Percentiles rank a stretch among this genome's conserved stretches.
These are phyloP conservation scores for Xanthia togata DNA, from an alignment of 2,888 invertebrate species.

Conservation along the genomic window DNA sequence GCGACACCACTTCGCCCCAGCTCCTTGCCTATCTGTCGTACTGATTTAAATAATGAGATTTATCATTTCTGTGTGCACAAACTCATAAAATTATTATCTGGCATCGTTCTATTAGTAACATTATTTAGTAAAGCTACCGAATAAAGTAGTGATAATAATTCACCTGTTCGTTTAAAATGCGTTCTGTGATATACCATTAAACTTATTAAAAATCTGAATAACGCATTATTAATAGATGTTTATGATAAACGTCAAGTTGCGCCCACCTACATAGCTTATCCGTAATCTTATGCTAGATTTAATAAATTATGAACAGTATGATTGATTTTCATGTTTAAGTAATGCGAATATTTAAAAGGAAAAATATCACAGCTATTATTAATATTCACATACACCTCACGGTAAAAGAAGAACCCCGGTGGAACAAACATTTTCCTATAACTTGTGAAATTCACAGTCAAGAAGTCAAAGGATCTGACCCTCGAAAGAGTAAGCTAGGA, in stretches of 20 bases:
- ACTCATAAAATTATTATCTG: constrained; percentile 80
- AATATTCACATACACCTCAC: neutral
- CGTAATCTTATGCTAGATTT: constrained; percentile 62
- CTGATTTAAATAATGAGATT: constrained; percentile 84
- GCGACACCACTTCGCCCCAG: constrained; percentile 67
- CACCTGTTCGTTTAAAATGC: constrained; percentile 78
- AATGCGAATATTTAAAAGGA: constrained; percentile 50
- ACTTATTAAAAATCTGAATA: constrained; percentile 77
- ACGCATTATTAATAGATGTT: constrained; percentile 81
- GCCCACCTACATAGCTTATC: constrained; percentile 76
- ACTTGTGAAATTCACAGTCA: neutral
- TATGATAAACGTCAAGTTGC: constrained; percentile 75
- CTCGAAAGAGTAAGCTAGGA: neutral
- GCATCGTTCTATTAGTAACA: constrained; percentile 81
- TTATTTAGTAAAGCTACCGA: constrained; percentile 82
- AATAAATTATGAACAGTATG: constrained; percentile 62
- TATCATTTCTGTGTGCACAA: constrained; percentile 80
- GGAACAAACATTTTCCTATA: neutral
- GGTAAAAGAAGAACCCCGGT: neutral
- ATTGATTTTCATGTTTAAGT: constrained; percentile 56
- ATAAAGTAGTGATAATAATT: constrained; percentile 80
- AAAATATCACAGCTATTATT: constrained; percentile 24
- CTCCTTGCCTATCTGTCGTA: constrained; percentile 79
- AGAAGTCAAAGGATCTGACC: neutral
- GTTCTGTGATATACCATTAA: constrained; percentile 76